Evolutionary conservation across 2,797 vertebrate species (phyloP).

Genomic region (Microctenopoma steveboyesi): DNA sequence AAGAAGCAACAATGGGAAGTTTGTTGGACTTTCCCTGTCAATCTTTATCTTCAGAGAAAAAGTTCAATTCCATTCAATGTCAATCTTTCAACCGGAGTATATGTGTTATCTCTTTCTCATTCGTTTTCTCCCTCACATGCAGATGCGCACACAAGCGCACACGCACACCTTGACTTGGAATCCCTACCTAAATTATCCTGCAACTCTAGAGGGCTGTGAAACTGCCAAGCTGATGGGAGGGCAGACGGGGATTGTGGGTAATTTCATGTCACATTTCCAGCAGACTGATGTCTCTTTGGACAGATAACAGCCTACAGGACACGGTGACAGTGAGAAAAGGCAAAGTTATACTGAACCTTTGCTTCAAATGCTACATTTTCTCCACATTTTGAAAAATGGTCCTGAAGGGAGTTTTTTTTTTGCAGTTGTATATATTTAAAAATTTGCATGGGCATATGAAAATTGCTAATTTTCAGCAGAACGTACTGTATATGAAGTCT

Average conservation of each 20-base stretch:
- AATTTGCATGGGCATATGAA: slow-evolving; percentile 42
- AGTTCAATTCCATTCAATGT: slow-evolving; percentile 54
- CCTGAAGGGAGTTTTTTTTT: not conserved
- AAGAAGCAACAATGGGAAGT: slow-evolving; percentile 23
- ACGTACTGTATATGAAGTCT: not conserved
- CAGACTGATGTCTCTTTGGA: slow-evolving; percentile 68
- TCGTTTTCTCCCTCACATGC: slow-evolving; percentile 12
- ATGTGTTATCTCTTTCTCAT: slow-evolving; percentile 42
- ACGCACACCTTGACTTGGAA: slow-evolving; percentile 60
- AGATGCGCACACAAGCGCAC: slow-evolving; percentile 27
- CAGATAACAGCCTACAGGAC: slow-evolving; percentile 71
- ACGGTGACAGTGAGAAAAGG: slow-evolving; percentile 37
- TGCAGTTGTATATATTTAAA: slow-evolving; percentile 23
- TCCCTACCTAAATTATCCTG: slow-evolving; percentile 64
- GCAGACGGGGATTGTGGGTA: slow-evolving; percentile 72
- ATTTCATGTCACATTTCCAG: slow-evolving; percentile 76
- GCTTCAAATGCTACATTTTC: slow-evolving; percentile 40
- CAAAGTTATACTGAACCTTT: slow-evolving; percentile 42
- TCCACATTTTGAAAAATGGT: slow-evolving; percentile 20
- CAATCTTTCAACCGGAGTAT: slow-evolving; percentile 52
- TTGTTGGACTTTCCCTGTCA: slow-evolving; percentile 33
- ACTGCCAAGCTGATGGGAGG: slow-evolving; percentile 71
- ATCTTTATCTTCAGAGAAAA: slow-evolving; percentile 54
- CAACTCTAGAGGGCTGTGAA: slow-evolving; percentile 58
- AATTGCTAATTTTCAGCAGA: slow-evolving; percentile 16